Evolutionary conservation across 2,113 vertebrate genomes (phyloP), one percentile per base, ranked within the genome.

Genomic region (Morone saxatilis): DNA sequence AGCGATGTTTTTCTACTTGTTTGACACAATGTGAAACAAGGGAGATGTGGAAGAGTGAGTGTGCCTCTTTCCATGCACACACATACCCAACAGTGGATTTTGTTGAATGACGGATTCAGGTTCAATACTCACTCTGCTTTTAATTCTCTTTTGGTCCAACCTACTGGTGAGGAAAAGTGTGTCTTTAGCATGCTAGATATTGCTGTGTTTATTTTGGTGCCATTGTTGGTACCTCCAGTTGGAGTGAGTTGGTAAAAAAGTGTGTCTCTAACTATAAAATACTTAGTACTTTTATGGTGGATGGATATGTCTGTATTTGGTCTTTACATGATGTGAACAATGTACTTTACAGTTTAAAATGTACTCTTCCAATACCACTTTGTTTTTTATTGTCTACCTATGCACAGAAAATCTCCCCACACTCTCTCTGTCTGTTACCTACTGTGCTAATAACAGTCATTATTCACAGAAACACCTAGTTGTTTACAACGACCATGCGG

Each of bases 401-500:
- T 65, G 51, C 22, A 62, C 22, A 69, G 51, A 57, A 63, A 45
- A 71, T 22, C 65, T 47, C 45, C 41, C 61, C 31, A 54, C 57
- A 47, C 69, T 25, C 50, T 4, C 11, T 59, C 50, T 67, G 59
- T 54, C 9, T 20, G 17, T 65, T 63, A 48, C 40, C 48, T 22
- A 19, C 13, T 48, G 48, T 61, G 67, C 70, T 67, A 83, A 76
- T 54, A 63, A 54, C 63, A 22, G 45, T 41, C 70, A 81, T 85
- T 76, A 88, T 83, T 81, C 76, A 76, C 38, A 53, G 36, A 41
- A 82, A 78, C 25, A 62, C 25, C 63, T 41, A 72, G 47, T 60
- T 85, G 79, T 77, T 86, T 86, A 83, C 80, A 69, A 59, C 36
- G 20, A 16, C 72, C 22, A 68, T 54, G 63, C 40, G 72, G 65